These are phyloP conservation scores for Scylla paramamosain DNA, from an alignment of 1,140 invertebrate genomes.

Conservation along the genomic window DNA sequence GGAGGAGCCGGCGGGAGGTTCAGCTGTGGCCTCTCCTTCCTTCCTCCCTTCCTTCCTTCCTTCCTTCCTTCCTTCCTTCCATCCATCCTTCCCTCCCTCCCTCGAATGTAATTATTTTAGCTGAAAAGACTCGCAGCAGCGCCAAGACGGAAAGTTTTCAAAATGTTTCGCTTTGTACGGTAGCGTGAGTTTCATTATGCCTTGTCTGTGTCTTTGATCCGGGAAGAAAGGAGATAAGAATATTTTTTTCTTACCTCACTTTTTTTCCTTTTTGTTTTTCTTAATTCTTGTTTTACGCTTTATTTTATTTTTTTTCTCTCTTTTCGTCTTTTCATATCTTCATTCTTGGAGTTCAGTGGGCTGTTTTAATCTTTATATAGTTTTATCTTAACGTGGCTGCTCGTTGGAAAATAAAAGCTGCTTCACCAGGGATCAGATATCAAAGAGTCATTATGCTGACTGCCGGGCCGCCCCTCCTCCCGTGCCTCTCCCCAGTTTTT, in stretches of 20 bases:
- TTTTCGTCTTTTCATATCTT: not conserved
- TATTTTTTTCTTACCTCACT: not conserved
- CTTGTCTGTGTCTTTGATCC: not conserved
- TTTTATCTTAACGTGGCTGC: not conserved
- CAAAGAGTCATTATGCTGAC: slow-evolving; percentile 13
- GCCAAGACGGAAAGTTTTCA: not conserved
- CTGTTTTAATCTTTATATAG: not conserved
- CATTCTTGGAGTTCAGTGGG: not conserved
- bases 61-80: not conserved
- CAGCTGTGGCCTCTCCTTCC: slow-evolving; percentile 30
- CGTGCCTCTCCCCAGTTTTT: not conserved
- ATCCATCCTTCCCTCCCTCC: not conserved
- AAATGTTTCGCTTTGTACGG: slow-evolving; percentile 5
- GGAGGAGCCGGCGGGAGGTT: not conserved
- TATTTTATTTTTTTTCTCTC: too few relatives aligned
- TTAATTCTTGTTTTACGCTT: not conserved
- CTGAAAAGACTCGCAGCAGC: slow-evolving; percentile 18
- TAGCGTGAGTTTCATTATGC: not conserved
- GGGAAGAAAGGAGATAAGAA: not conserved
- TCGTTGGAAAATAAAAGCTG: not conserved
- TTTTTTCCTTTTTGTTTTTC: not conserved
- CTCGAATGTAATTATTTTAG: slow-evolving; percentile 25
- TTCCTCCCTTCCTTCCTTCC: not conserved
- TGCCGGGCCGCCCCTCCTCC: not conserved
- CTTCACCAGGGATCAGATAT: not conserved